Conservation (phyloP, 2,113 vertebrate species). For the Junco hyemalis region DNA sequence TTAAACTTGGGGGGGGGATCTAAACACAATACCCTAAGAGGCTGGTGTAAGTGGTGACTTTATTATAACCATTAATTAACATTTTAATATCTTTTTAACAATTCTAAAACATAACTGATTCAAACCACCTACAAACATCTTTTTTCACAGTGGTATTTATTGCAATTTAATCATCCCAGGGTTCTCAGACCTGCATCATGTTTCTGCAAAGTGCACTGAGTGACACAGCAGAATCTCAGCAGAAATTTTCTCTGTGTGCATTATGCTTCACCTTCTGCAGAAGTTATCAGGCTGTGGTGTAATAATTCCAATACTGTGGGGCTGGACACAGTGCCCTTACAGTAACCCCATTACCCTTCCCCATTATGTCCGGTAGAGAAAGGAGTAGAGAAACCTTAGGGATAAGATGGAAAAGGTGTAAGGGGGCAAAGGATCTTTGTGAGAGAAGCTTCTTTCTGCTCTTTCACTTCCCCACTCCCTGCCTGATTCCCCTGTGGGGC, state of each 20-base stretch:
- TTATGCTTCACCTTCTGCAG: neutral
- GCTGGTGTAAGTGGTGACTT: neutral
- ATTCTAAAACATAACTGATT: neutral
- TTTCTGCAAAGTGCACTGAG: neutral
- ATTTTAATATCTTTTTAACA: neutral
- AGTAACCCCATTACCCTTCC: neutral
- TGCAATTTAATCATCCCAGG: neutral
- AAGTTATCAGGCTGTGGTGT: neutral
- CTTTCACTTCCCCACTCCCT: neutral
- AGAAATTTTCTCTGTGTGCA: neutral
- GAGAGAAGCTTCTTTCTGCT: neutral
- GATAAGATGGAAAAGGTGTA: neutral
- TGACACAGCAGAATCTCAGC: neutral
- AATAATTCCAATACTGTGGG: neutral
- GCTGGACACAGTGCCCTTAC: neutral
- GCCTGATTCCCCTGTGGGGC: neutral
- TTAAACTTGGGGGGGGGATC: rapidly evolving
- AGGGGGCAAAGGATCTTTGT: neutral
- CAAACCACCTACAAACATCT: neutral
- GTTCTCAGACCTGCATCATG: neutral
- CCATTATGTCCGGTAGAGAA: neutral
- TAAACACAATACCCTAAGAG: neutral
- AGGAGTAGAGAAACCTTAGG: neutral
- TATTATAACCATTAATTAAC: neutral
- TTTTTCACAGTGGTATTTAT: neutral